phyloP scores from a whole-genome alignment of 2,797 vertebrate genomes.

The Thripadectes ignobilis region DNA sequence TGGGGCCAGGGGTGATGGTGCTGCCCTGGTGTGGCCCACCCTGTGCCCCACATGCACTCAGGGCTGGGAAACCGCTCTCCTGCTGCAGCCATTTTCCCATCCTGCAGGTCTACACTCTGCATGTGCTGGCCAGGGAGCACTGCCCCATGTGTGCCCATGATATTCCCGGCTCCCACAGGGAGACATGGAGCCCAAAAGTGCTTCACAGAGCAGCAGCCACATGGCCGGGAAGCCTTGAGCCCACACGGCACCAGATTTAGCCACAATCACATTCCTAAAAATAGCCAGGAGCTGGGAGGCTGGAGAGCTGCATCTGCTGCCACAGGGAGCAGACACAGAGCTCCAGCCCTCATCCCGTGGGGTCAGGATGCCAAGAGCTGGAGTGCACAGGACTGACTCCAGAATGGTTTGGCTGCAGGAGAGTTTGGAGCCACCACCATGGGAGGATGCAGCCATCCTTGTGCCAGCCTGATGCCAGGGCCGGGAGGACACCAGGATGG shows the following conservation, averaged over 20 bases:
- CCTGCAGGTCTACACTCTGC: background rate
- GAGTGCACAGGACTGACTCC: background rate
- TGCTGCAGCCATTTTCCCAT: background rate
- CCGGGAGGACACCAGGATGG: background rate
- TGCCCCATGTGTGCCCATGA: fast-evolving
- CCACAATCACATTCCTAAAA: background rate
- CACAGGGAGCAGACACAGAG: background rate
- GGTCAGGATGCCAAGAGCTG: background rate
- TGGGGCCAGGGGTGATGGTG: too few species aligned
- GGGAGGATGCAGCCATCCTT: background rate
- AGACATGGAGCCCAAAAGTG: fast-evolving
- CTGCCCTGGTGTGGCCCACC: background rate
- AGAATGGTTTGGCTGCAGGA: background rate
- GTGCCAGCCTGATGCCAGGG: background rate
- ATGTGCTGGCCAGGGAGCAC: fast-evolving
- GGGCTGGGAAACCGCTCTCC: background rate
- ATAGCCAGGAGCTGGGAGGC: background rate
- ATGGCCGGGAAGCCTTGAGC: fast-evolving
- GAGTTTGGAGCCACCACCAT: background rate
- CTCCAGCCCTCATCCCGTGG: fast-evolving
- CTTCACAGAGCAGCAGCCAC: background rate
- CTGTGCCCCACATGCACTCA: fast-evolving
- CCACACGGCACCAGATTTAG: background rate
- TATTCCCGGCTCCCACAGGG: fast-evolving
- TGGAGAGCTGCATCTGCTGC: background rate